Evolutionary conservation across 2,113 vertebrate genomes (phyloP), one percentile per base, ranked within the genome.

Genomic region (Excalfactoria chinensis): DNA sequence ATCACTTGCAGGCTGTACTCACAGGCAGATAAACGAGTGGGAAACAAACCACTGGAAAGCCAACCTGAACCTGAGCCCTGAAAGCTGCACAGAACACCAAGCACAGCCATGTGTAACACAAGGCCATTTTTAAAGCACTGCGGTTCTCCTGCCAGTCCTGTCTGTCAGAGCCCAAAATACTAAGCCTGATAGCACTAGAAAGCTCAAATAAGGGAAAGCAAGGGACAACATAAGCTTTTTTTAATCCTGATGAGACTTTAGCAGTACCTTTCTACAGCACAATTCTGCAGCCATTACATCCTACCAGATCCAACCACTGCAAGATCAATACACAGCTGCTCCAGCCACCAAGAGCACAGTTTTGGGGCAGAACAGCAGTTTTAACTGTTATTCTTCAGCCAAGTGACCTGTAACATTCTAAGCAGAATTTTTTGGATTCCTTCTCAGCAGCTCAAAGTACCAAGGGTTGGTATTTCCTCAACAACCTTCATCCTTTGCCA

Each of bases 301-400:
- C 26, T 25, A 30, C 25, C 49, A 86, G 32, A 86, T 20, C 56
- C 37, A 78, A 23, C 43, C 67, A 60, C 25, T 1, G 1, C n/a
- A 26, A 49, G 60, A 46, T 23, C 14, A 72, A 76, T 5, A 20
- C 44, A 34, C 22, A 44, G 32, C 18, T 19, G 10, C 66, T 35
- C 18, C 62, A 49, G 72, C n/a, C 43, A 34, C 10, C 0, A 0
- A 30, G 26, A 20, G 32, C 2, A 10, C 15, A 7, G 0, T 17
- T 74, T 25, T 1, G 49, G 14, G 12, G 32, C n/a, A 30, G 30
- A 58, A 51, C 37, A n/a, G 25, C 41, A 49, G 51, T 35, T 83
- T 86, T 34, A 64, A n/a, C 9, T 35, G 0, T 0, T 16, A 12
- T 19, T 59, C 44, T 77, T 53, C 58, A 60, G 58, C 21, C 17